Percentiles rank a stretch among this genome's conserved stretches.
These are phyloP conservation scores for Colistium nudipinnis DNA, from an alignment of 2,113 vertebrate genomes.

Conservation along the genomic window DNA sequence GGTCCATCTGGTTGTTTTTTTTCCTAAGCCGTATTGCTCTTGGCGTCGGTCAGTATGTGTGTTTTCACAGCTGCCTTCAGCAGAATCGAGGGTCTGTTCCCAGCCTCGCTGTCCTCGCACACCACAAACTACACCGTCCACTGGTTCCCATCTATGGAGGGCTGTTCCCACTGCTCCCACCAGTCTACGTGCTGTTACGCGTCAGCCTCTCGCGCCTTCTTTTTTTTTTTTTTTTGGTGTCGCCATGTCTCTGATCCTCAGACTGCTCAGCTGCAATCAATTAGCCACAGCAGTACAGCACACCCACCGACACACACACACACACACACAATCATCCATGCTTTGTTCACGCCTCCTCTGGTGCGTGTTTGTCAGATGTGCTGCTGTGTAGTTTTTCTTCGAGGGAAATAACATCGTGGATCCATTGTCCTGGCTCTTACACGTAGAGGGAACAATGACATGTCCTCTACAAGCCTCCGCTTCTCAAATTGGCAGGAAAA, in stretches of 20 bases:
- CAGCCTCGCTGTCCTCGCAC: too few relatives aligned
- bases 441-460: too few relatives aligned
- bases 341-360: conserved; percentile 72
- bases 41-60: conserved; percentile 22
- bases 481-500: too few relatives aligned
- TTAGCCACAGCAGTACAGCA: conserved; percentile 51
- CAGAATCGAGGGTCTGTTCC: conserved; percentile 17
- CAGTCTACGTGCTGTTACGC: not conserved
- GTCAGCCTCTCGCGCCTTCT: not conserved
- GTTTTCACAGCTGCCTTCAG: conserved; percentile 50
- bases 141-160: not conserved
- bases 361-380: conserved; percentile 49
- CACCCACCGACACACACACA: conserved; percentile 32
- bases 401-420: conserved; percentile 42
- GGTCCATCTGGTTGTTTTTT: conserved; percentile 32
- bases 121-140: not conserved
- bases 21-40: conserved; percentile 35
- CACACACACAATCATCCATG: conserved; percentile 37
- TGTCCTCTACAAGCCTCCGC: too few relatives aligned
- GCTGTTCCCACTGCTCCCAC: not conserved
- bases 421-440: too few relatives aligned
- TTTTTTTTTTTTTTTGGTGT: not conserved
- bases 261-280: conserved; percentile 67
- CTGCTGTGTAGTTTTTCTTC: too few relatives aligned
- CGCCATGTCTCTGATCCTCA: conserved; percentile 34